Percentiles rank a stretch among this genome's conserved stretches.
Conservation (phyloP, 1,140 invertebrate species). For the Drosophila burlai region DNA sequence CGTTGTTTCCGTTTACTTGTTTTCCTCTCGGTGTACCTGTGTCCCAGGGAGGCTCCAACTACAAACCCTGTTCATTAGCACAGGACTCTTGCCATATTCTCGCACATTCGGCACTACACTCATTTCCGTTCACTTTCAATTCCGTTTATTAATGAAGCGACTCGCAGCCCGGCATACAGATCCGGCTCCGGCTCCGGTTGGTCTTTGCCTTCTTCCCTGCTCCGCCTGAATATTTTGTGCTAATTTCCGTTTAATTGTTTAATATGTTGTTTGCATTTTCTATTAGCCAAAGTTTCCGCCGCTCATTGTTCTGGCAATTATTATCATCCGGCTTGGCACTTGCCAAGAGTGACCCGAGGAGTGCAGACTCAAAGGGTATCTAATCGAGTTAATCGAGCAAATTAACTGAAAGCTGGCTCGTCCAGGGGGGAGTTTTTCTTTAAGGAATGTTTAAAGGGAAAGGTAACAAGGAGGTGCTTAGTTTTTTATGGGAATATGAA, state of each 20-base stretch:
- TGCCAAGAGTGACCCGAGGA: constrained; percentile 2
- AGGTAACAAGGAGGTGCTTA: not conserved
- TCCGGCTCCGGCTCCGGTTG: constrained; percentile 2
- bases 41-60: not conserved
- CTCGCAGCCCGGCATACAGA: constrained; percentile 5
- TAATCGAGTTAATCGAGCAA: constrained; percentile 31
- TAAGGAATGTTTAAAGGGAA: not conserved
- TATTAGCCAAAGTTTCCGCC: constrained; percentile 69
- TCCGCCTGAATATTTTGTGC: constrained; percentile 65
- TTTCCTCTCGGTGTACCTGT: constrained; percentile 57
- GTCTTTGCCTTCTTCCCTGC: not conserved
- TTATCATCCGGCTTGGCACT: constrained; percentile 33
- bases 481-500: not conserved
- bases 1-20: constrained; percentile 67
- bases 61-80: constrained; percentile 62
- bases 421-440: not conserved
- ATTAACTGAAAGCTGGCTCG: constrained; percentile 12
- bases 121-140: constrained; percentile 71
- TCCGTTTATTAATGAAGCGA: constrained; percentile 69
- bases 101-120: constrained; percentile 55
- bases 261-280: constrained; percentile 82
- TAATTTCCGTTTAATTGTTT: constrained; percentile 84
- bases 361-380: constrained; percentile 5
- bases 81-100: constrained; percentile 29
- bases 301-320: constrained; percentile 71